Percentiles rank a stretch among this genome's conserved stretches.
phyloP scores from a whole-genome alignment of 2,113 vertebrate species.

The Pitta sordida region DNA sequence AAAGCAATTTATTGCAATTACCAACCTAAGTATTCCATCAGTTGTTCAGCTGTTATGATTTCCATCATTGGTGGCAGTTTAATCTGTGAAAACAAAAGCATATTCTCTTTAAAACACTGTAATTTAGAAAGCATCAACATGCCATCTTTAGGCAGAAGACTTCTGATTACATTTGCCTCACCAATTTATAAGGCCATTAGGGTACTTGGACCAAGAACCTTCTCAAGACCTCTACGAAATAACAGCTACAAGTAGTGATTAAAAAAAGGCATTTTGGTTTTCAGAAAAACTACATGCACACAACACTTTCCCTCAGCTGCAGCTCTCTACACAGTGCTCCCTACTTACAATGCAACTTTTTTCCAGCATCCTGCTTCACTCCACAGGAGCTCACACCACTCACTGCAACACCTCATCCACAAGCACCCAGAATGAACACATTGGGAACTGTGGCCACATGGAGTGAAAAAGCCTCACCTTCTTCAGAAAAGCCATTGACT shows the following conservation, averaged over 20 bases:
- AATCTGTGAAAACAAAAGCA: constrained; percentile 80
- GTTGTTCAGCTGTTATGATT: constrained; percentile 97
- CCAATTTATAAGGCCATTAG: background rate
- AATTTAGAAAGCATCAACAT: background rate
- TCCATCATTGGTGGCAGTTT: constrained; percentile 99
- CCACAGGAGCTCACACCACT: background rate
- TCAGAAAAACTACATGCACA: background rate
- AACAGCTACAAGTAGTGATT: background rate
- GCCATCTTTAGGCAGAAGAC: background rate
- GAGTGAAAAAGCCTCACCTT: background rate
- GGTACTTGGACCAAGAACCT: background rate
- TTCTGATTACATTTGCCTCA: background rate
- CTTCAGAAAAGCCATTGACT: background rate
- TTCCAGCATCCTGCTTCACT: background rate
- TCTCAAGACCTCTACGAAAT: background rate
- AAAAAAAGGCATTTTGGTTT: background rate
- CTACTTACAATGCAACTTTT: background rate
- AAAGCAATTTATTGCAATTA: background rate
- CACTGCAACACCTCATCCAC: background rate
- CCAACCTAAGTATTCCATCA: constrained; percentile 99
- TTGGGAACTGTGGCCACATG: background rate
- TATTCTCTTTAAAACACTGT: background rate
- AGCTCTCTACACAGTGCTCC: background rate
- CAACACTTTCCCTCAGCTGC: background rate
- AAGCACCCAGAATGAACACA: background rate